Conservation (phyloP, 2,888 invertebrate genomes). For the Stenodera caucasica region DNA sequence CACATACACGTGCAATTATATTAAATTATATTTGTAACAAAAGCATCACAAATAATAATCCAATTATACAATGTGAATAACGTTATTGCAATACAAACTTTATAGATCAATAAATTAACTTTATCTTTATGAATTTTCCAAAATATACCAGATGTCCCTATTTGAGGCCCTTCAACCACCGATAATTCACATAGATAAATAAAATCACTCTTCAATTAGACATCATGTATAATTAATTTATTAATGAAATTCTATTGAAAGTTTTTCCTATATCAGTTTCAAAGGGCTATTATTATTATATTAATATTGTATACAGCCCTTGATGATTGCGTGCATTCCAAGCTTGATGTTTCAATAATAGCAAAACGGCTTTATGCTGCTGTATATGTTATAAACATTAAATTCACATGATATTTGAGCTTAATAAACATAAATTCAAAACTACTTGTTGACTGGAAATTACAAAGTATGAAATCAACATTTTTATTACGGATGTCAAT, state of each 20-base stretch:
- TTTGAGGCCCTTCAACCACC: no score
- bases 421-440: slow-evolving; percentile 1
- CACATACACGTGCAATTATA: slow-evolving; percentile 5
- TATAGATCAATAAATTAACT: slow-evolving; percentile 48
- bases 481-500: background rate
- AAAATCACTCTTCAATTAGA: no score
- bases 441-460: background rate
- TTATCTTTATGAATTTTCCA: slow-evolving; percentile 50
- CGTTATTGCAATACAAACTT: slow-evolving; percentile 47
- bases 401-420: background rate
- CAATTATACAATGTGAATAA: slow-evolving; percentile 49
- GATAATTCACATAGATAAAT: no score
- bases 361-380: no score
- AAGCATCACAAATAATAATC: slow-evolving; percentile 42
- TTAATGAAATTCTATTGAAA: no score
- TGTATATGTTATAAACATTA: background rate
- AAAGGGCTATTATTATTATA: no score
- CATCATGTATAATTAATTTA: no score
- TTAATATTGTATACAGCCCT: no score
- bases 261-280: no score
- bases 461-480: background rate
- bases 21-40: slow-evolving; percentile 24
- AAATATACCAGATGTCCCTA: slow-evolving; percentile 35
- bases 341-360: slow-evolving; percentile 37
- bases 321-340: slow-evolving; percentile 29